Conservation (phyloP, 2,888 invertebrate genomes). For the Tubulanus polymorphus region DNA sequence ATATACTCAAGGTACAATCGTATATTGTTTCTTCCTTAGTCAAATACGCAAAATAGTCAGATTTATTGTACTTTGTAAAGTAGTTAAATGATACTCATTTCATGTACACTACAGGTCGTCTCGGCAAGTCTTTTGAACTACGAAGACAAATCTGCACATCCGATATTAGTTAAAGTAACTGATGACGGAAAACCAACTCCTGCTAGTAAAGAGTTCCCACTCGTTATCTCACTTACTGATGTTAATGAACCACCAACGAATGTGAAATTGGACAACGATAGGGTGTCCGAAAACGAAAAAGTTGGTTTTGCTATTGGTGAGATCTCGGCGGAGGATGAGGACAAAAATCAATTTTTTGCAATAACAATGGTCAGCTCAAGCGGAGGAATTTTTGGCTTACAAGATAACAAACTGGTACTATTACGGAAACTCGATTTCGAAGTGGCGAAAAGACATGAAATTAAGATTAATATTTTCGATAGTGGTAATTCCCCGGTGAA, state of each 20-base stretch:
- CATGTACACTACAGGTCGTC: too few species aligned
- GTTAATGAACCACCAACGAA: slow-evolving; percentile 24
- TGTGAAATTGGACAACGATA: slow-evolving; percentile 13
- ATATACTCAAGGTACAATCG: too few species aligned
- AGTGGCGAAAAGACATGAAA: slow-evolving; percentile 15
- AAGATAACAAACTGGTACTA: slow-evolving; percentile 22
- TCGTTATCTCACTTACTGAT: slow-evolving; percentile 19
- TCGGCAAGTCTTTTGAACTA: slow-evolving; percentile 20
- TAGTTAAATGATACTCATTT: too few species aligned
- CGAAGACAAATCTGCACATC: slow-evolving; percentile 20
- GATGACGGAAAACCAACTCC: slow-evolving; percentile 22
- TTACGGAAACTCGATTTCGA: slow-evolving; percentile 21
- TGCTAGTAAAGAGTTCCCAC: slow-evolving; percentile 6
- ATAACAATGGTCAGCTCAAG: slow-evolving; percentile 21
- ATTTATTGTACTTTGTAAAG: too few species aligned
- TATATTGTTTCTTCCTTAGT: too few species aligned
- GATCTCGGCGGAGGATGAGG: slow-evolving; percentile 20
- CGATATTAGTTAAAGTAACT: slow-evolving; percentile 21
- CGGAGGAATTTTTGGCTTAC: slow-evolving; percentile 19
- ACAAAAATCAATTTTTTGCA: not conserved
- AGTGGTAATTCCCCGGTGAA: slow-evolving; percentile 15
- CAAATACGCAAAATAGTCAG: too few species aligned
- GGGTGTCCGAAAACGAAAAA: slow-evolving; percentile 15
- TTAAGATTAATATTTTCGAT: slow-evolving; percentile 24
- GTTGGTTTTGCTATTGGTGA: slow-evolving; percentile 13